These are phyloP conservation scores for Cephalopachus bancanus DNA, from an alignment of 2,797 vertebrate species.

Conservation along the genomic window DNA sequence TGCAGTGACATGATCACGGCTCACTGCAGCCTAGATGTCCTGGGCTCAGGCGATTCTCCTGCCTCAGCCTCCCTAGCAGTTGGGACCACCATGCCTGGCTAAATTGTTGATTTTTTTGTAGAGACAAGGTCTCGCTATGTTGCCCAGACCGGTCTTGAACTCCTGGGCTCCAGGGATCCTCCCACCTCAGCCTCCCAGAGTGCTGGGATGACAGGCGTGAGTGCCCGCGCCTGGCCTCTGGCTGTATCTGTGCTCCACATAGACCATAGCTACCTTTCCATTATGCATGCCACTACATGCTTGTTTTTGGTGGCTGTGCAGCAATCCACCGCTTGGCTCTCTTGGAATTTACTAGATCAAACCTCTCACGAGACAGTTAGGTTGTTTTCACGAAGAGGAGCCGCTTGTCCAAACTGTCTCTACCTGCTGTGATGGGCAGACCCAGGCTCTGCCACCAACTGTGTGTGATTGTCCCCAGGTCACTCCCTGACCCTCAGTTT, in stretches of 20 bases:
- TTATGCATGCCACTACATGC: fast-evolving
- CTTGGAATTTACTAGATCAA: background rate
- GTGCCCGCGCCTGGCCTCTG: background rate
- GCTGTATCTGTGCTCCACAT: background rate
- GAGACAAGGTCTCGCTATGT: too few relatives aligned
- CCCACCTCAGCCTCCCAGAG: too few relatives aligned
- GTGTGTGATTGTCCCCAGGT: background rate
- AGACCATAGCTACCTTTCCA: background rate
- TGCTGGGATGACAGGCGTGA: too few relatives aligned
- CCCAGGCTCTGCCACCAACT: background rate
- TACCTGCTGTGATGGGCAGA: background rate
- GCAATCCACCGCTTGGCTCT: fast-evolving
- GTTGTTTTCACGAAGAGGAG: background rate
- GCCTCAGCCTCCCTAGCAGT: too few relatives aligned
- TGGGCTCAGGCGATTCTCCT: too few relatives aligned
- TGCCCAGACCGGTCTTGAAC: too few relatives aligned
- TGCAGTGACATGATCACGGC: too few relatives aligned
- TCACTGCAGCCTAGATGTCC: too few relatives aligned
- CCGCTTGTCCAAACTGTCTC: background rate
- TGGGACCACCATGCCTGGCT: too few relatives aligned
- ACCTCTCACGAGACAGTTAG: background rate
- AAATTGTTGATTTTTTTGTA: too few relatives aligned
- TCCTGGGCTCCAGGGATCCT: too few relatives aligned
- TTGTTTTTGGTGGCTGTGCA: background rate
- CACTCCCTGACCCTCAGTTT: background rate